Evolutionary conservation across 92 coral and sea anemone genomes (phyloP).

Genomic region (Phymanthus crucifer): DNA sequence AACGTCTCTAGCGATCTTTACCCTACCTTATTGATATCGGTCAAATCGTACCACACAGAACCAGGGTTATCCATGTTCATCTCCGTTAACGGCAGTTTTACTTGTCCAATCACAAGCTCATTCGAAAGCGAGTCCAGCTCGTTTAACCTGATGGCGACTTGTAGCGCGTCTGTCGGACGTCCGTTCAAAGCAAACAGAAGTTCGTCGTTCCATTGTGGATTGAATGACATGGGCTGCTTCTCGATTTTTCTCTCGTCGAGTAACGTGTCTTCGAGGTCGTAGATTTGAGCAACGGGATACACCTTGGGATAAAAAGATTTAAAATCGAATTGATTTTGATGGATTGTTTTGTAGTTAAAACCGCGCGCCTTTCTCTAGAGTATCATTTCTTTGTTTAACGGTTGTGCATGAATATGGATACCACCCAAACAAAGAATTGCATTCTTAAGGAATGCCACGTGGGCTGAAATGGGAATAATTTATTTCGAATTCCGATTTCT

Average conservation of each 20-base stretch:
- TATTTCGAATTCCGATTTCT: too few species aligned
- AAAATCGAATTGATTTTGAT: background rate
- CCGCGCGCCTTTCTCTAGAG: too few species aligned
- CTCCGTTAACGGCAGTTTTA: conserved; percentile 63
- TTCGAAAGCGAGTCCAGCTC: conserved; percentile 96
- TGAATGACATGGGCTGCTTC: conserved; percentile 78
- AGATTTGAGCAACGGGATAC: conserved; percentile 68
- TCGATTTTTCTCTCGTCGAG: conserved; percentile 75
- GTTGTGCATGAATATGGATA: too few species aligned
- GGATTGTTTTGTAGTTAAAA: too few species aligned
- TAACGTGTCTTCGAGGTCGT: conserved; percentile 52
- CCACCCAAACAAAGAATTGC: too few species aligned
- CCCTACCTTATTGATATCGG: conserved; percentile 62
- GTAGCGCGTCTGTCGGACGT: conserved; percentile 46
- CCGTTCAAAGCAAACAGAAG: conserved; percentile 82
- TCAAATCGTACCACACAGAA: conserved; percentile 87
- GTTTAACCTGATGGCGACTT: conserved; percentile 54
- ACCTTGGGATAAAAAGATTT: conserved; percentile 11
- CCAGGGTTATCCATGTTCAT: conserved; percentile 48
- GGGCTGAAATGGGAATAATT: too few species aligned
- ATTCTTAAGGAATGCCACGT: too few species aligned
- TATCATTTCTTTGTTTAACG: too few species aligned
- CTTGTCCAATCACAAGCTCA: conserved; percentile 79
- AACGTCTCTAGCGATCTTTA: background rate
- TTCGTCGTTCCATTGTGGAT: conserved; percentile 92